Conservation (phyloP, 2,113 vertebrate genomes). For the Vulpes vulpes region DNA sequence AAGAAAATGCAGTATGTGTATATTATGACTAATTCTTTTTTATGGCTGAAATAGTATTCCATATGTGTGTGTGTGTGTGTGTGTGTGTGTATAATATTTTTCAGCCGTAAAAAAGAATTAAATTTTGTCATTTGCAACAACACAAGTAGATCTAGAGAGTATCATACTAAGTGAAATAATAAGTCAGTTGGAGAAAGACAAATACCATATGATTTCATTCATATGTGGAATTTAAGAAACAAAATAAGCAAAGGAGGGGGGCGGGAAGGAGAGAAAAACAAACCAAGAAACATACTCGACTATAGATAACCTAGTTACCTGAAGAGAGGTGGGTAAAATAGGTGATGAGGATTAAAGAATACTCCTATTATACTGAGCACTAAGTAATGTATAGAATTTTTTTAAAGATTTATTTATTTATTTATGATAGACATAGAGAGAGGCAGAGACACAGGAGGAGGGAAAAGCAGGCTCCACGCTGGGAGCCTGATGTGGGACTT, state of each 20-base stretch:
- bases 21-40: not conserved
- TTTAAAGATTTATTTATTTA: too few species aligned
- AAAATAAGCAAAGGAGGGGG: not conserved
- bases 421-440: too few species aligned
- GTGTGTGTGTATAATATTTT: too few species aligned
- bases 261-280: not conserved
- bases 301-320: not conserved
- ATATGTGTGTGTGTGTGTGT: not conserved
- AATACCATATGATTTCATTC: not conserved
- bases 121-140: not conserved
- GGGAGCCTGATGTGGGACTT: too few species aligned
- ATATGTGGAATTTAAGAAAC: not conserved
- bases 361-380: not conserved
- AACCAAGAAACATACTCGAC: not conserved
- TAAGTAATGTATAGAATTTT: not conserved
- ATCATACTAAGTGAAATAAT: not conserved
- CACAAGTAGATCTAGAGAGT: not conserved
- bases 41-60: not conserved
- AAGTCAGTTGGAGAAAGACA: not conserved
- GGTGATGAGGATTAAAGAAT: not conserved
- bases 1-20: not conserved
- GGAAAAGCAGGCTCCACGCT: too few species aligned
- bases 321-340: not conserved
- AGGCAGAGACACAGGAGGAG: too few species aligned
- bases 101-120: too few species aligned